A percentile compares a stretch with the other conserved stretches of the same genome.
Evolutionary conservation across 2,113 vertebrate species (phyloP).

Genomic region (Peromyscus maniculatus): DNA sequence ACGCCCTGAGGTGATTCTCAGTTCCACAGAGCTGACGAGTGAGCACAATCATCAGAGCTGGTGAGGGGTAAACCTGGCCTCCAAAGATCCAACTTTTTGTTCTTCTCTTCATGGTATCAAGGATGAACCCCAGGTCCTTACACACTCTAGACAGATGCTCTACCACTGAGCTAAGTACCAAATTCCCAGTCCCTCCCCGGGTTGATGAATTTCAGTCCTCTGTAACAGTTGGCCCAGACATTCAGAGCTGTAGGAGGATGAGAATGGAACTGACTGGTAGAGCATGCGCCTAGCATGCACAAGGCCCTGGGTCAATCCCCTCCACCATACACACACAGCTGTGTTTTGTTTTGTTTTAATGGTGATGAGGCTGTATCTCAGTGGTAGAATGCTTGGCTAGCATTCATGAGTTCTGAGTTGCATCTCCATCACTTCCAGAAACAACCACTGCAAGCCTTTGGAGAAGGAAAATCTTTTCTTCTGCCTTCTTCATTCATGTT

Average conservation of each 20-base stretch:
- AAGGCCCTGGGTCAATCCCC: background rate
- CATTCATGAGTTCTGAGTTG: background rate
- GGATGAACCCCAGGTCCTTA: background rate
- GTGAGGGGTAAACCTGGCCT: background rate
- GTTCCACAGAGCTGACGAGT: background rate
- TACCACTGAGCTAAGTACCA: background rate
- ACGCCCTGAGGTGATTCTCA: background rate
- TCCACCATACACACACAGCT: background rate
- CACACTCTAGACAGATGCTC: background rate
- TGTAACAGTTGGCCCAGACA: background rate
- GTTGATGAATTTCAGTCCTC: background rate
- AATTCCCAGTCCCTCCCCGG: background rate
- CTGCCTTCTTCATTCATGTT: background rate
- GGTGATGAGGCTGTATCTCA: background rate
- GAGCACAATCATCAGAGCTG: background rate
- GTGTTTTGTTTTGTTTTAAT: background rate
- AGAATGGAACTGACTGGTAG: background rate
- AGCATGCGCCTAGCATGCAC: background rate
- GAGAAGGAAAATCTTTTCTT: background rate
- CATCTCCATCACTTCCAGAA: background rate
- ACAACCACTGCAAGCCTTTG: background rate
- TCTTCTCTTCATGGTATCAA: background rate
- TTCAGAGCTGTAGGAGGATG: background rate
- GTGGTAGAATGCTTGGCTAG: background rate
- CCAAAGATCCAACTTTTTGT: background rate